These are phyloP conservation scores for Ianthella basta DNA, from an alignment of 37 sponge, comb jelly and placozoan genomes.

Conservation along the genomic window DNA sequence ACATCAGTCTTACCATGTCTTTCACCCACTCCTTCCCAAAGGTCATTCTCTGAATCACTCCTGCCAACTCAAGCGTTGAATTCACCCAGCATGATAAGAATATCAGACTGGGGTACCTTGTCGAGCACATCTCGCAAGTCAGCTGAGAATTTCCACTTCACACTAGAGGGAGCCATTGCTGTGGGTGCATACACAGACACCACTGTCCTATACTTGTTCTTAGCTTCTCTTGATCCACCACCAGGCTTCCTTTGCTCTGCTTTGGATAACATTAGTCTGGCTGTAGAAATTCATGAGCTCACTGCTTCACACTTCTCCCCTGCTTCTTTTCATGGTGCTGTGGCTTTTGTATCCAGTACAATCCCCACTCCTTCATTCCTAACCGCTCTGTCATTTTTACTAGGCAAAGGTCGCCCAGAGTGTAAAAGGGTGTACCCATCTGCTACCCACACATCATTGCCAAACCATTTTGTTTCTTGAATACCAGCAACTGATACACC, in stretches of 20 bases:
- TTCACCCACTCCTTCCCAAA: too few species aligned
- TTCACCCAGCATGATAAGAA: not conserved
- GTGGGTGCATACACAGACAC: not conserved
- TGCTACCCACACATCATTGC: not conserved
- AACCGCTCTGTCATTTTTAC: not conserved
- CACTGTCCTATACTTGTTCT: not conserved
- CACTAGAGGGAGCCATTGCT: not conserved
- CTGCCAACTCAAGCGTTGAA: not conserved
- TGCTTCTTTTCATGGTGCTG: constrained; percentile 2
- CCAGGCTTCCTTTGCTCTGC: not conserved
- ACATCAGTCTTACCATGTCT: too few species aligned
- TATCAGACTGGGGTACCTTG: not conserved
- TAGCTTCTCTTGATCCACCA: not conserved
- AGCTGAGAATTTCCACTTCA: not conserved
- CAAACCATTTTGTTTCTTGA: not conserved
- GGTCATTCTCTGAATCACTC: too few species aligned
- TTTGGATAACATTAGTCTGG: not conserved
- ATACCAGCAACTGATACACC: not conserved
- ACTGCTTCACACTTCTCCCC: constrained; percentile 19
- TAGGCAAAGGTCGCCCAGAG: not conserved
- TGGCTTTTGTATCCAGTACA: not conserved
- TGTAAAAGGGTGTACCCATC: constrained; percentile 15
- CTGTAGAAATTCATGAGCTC: not conserved
- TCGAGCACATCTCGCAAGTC: not conserved
- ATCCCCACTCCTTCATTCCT: constrained; percentile 26